These are phyloP conservation scores for Agrypnus murinus DNA, from an alignment of 2,888 invertebrate species.

Conservation along the genomic window DNA sequence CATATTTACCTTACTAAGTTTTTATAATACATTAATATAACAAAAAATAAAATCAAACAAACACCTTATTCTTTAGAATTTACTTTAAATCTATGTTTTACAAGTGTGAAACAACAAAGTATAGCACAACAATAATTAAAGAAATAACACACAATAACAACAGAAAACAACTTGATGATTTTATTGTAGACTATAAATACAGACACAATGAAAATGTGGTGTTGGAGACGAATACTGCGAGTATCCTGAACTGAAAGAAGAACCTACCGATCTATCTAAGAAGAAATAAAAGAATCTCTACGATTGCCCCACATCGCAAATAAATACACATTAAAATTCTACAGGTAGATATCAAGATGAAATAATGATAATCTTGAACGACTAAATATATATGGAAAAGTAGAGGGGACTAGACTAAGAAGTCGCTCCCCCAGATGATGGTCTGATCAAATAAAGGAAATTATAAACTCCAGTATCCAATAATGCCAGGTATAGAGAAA, in stretches of 20 bases:
- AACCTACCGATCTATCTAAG: not conserved
- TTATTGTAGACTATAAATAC: too few relatives aligned
- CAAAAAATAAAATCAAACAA: too few relatives aligned
- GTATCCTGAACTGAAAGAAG: not conserved
- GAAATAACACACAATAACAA: too few relatives aligned
- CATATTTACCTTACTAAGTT: too few relatives aligned
- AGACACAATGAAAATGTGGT: not conserved
- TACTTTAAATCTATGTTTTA: too few relatives aligned
- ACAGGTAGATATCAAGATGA: not conserved
- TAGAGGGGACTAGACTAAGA: conserved; percentile 7
- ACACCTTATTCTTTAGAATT: too few relatives aligned
- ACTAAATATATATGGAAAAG: not conserved
- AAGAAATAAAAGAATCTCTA: not conserved
- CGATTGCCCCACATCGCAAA: not conserved
- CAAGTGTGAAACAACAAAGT: too few relatives aligned
- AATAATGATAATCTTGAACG: conserved; percentile 5
- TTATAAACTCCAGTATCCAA: conserved; percentile 10
- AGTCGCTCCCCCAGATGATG: conserved; percentile 7
- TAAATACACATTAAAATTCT: not conserved
- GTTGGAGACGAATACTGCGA: not conserved
- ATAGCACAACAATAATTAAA: too few relatives aligned
- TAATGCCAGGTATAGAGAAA: not conserved
- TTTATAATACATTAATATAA: too few relatives aligned
- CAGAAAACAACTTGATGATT: too few relatives aligned
- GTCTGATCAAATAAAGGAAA: conserved; percentile 1